Conservation (phyloP, 1,140 invertebrate species). For the Sitophilus oryzae region DNA sequence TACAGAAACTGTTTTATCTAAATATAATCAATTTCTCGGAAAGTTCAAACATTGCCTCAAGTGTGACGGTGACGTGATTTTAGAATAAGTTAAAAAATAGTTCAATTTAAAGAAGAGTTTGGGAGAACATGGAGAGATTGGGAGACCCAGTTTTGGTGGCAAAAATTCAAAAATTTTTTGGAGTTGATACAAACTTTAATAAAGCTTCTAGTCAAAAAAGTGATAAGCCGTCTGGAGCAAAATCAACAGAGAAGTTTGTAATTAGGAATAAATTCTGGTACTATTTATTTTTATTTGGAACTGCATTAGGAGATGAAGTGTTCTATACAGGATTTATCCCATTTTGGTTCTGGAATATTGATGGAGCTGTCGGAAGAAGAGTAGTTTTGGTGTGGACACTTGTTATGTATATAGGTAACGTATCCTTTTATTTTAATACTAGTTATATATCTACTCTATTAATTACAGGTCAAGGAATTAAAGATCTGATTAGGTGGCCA, state of each 20-base stretch:
- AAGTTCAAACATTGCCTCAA: no score
- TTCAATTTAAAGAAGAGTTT: no score
- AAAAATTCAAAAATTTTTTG: conserved; percentile 67
- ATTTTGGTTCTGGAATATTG: conserved; percentile 89
- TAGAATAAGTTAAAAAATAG: no score
- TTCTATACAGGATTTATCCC: conserved; percentile 85
- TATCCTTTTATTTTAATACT: conserved; percentile 32
- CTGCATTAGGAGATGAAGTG: conserved; percentile 79
- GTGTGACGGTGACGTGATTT: no score
- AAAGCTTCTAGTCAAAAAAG: conserved; percentile 27
- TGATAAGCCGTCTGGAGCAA: conserved; percentile 37
- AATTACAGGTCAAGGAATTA: conserved; percentile 71
- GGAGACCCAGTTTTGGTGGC: conserved; percentile 64
- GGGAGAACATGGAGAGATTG: conserved; percentile 51
- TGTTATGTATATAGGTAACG: conserved; percentile 74
- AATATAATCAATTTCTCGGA: no score
- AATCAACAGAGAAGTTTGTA: conserved; percentile 43
- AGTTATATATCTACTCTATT: neutral
- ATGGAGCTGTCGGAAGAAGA: conserved; percentile 71
- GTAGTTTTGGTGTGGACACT: conserved; percentile 79
- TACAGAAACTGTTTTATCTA: neutral
- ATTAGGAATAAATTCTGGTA: conserved; percentile 81
- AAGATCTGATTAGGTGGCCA: conserved; percentile 81
- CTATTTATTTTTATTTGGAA: conserved; percentile 78
- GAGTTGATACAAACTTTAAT: conserved; percentile 39